Evolutionary conservation across 2,888 invertebrate species (phyloP), one percentile per base, ranked within the genome.

Genomic region (Zaprionus obscuricornis): DNA sequence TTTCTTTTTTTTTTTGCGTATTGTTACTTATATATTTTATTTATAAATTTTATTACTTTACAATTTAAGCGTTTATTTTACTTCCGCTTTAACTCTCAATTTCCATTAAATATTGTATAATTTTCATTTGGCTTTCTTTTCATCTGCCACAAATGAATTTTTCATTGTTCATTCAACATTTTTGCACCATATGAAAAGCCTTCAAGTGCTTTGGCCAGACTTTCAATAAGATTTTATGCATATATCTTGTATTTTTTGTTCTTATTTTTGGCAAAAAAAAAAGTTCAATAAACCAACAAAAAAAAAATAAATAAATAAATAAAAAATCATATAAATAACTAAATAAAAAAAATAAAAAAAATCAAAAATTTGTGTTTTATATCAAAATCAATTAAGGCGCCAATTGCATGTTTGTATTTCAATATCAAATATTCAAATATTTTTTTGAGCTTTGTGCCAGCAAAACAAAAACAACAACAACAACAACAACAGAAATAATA

Each of bases 331-430:
- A 7, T 22, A 7, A 5, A 22, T 22, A 7, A 5, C 4, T 22
- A 22, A 5, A 8, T 17, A 43, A 49, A 24, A 40, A 11, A 16
- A 36, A 5, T 33, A 56, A 45, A 33, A 66, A 45, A 52, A 24
- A 57, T 33, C 33, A 54, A 68, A n/a, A 69, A 85, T 73, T 60
- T 73, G 67, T 68, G 59, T 68, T 66, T 79, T 66, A 69, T 67
- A 81, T 84, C 74, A 57, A 57, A 77, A 58, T 86, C 82, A 84
- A 86, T 82, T 86, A 86, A 70, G 66, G 82, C 82, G 74, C 69
- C 82, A 86, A 82, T 84, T 76, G 66, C 60, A 60, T 54, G 42
- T 74, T 65, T 66, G 57, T 62, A 69, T 64, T 66, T 66, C n/a
- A n/a, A 72, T 68, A 56, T 62, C 37, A 56, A 39, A 52, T 58